These are phyloP conservation scores for Serranus cabrilla DNA, from an alignment of 2,797 vertebrate species.

Conservation along the genomic window DNA sequence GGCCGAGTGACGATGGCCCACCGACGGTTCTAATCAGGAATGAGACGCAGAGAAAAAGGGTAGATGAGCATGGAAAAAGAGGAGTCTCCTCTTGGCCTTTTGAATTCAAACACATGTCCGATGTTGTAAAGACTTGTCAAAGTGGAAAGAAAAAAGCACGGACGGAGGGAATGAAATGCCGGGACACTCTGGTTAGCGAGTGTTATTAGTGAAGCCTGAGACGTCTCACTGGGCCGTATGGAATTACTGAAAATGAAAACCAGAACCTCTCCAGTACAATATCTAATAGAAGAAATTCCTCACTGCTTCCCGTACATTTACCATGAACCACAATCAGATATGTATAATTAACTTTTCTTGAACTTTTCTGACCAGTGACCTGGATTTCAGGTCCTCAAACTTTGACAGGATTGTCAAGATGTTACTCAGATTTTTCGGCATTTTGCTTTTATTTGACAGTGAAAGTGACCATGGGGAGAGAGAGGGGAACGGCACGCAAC, in stretches of 20 bases:
- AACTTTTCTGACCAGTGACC: constrained; percentile 12
- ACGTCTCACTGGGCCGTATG: constrained; percentile 43
- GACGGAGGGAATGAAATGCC: constrained; percentile 39
- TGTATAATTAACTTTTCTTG: constrained; percentile 3
- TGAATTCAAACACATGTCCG: constrained; percentile 79
- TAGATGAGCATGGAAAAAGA: constrained; percentile 66
- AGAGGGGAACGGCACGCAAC: background rate
- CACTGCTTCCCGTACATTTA: background rate
- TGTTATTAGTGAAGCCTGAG: constrained; percentile 57
- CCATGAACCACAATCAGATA: background rate
- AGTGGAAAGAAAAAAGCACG: constrained; percentile 46
- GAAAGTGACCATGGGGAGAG: background rate
- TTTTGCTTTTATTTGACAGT: background rate
- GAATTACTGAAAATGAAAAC: constrained; percentile 61
- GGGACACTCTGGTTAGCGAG: constrained; percentile 49
- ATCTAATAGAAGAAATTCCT: constrained; percentile 16
- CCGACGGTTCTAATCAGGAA: constrained; percentile 61
- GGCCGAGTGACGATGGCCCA: constrained; percentile 50
- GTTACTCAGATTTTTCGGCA: background rate
- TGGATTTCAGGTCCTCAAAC: background rate
- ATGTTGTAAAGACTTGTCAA: constrained; percentile 77
- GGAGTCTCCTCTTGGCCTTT: constrained; percentile 68
- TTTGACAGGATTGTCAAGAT: background rate
- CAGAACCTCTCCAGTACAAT: constrained; percentile 22
- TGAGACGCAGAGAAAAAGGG: constrained; percentile 40